Percentiles rank a stretch among this genome's conserved stretches.
Evolutionary conservation across 1,140 invertebrate genomes (phyloP).

Genomic region (Chlorops oryzae): DNA sequence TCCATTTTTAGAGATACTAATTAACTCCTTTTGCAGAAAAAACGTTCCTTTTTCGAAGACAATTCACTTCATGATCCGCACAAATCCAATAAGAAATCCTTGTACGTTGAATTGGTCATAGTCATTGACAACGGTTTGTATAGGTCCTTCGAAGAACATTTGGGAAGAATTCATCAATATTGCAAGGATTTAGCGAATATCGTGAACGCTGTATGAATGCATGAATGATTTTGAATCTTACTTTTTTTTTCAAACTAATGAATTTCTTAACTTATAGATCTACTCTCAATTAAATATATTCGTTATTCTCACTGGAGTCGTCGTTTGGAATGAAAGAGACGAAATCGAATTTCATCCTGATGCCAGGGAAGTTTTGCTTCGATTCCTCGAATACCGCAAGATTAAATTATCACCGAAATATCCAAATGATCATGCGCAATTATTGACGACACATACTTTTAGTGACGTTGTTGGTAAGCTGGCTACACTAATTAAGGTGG

Average conservation of each 20-base stretch:
- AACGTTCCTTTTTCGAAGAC: constrained; percentile 53
- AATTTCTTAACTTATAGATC: constrained; percentile 55
- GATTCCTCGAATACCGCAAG: constrained; percentile 81
- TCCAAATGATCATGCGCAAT: constrained; percentile 95
- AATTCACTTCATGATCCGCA: constrained; percentile 71
- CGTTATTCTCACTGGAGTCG: constrained; percentile 87
- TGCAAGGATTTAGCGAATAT: constrained; percentile 92
- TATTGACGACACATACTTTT: constrained; percentile 86
- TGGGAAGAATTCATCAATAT: constrained; percentile 65
- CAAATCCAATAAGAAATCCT: constrained; percentile 77
- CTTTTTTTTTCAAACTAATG: constrained; percentile 2
- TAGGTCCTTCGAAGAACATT: constrained; percentile 64
- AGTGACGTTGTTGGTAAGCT: constrained; percentile 74
- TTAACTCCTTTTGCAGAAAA: constrained; percentile 56
- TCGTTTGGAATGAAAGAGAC: constrained; percentile 84
- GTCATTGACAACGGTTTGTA: constrained; percentile 86
- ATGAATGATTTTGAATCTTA: no score
- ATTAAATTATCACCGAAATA: constrained; percentile 71
- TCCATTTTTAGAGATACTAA: no score
- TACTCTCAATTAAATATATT: constrained; percentile 92
- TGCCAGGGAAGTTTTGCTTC: constrained; percentile 80
- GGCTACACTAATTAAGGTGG: no score
- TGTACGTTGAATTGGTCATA: constrained; percentile 87
- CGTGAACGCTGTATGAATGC: constrained; percentile 89
- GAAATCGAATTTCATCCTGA: constrained; percentile 74